These are phyloP conservation scores for Zosterops pallidus DNA, from an alignment of 2,113 vertebrate species.

Conservation along the genomic window DNA sequence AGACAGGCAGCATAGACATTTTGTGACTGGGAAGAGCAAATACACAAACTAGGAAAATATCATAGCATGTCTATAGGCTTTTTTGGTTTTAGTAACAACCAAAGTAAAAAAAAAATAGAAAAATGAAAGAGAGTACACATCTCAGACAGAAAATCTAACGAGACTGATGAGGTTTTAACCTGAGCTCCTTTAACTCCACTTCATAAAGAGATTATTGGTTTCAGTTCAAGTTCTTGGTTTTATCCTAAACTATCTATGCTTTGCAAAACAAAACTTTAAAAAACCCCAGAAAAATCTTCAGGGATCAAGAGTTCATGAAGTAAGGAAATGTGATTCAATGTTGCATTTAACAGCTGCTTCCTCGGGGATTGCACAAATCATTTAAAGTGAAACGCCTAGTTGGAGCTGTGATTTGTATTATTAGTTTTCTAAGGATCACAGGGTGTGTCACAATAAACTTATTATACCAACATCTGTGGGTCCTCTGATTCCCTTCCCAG, in stretches of 20 bases:
- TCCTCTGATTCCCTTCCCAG: neutral
- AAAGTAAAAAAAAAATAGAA: neutral
- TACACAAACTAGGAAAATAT: neutral
- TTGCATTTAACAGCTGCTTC: neutral
- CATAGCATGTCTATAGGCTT: neutral
- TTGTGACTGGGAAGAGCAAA: neutral
- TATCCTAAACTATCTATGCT: neutral
- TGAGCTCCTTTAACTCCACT: neutral
- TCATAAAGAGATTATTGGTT: neutral
- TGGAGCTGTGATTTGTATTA: neutral
- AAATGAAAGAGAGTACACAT: neutral
- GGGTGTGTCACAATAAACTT: slow-evolving; percentile 18
- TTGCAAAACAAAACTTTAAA: neutral
- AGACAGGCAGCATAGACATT: neutral
- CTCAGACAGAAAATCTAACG: neutral
- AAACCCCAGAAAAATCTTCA: neutral
- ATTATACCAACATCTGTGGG: neutral
- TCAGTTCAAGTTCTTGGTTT: neutral
- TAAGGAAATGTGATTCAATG: neutral
- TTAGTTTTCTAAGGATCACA: slow-evolving; percentile 9
- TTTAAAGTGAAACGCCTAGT: neutral
- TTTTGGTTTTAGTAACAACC: neutral
- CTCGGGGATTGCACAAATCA: neutral
- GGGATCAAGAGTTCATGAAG: neutral
- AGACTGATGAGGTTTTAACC: neutral